Conservation (phyloP, 2,888 invertebrate species). For the Andrena dorsata region DNA sequence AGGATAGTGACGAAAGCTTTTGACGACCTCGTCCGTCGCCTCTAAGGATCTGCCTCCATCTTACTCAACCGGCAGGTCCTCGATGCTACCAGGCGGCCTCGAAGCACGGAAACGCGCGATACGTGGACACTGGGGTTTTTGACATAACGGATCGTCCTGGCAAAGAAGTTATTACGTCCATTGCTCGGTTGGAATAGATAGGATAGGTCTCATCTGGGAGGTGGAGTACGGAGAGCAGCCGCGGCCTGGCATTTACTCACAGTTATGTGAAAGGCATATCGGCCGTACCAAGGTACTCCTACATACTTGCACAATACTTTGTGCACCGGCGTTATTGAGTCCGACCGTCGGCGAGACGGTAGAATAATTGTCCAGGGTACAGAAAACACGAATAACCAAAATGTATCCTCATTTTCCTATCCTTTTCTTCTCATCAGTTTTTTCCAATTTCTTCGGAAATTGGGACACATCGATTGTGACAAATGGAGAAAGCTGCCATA, state of each 20-base stretch:
- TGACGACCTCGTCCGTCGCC: not conserved
- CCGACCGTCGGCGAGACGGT: slow-evolving; percentile 56
- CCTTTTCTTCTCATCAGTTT: not conserved
- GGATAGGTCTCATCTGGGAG: slow-evolving; percentile 79
- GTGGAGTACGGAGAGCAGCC: slow-evolving; percentile 73
- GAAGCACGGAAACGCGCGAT: not conserved
- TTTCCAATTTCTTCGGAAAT: no score
- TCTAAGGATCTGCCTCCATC: not conserved
- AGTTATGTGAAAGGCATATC: slow-evolving; percentile 85
- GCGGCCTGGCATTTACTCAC: slow-evolving; percentile 83
- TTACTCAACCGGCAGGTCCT: no score
- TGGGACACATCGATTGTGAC: no score
- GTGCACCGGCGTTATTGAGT: slow-evolving; percentile 68
- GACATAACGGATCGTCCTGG: slow-evolving; percentile 39
- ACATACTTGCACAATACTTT: slow-evolving; percentile 76
- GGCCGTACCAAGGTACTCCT: slow-evolving; percentile 80
- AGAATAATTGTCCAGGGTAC: slow-evolving; percentile 57
- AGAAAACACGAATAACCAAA: slow-evolving; percentile 61
- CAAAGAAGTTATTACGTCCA: slow-evolving; percentile 69
- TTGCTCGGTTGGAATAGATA: slow-evolving; percentile 69
- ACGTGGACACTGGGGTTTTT: slow-evolving; percentile 42
- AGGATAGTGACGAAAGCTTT: not conserved
- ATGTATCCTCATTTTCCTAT: slow-evolving; percentile 9
- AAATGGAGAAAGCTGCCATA: no score
- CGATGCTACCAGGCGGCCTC: not conserved